These are phyloP conservation scores for Dioctria linearis DNA, from an alignment of 2,888 invertebrate genomes.

Conservation along the genomic window DNA sequence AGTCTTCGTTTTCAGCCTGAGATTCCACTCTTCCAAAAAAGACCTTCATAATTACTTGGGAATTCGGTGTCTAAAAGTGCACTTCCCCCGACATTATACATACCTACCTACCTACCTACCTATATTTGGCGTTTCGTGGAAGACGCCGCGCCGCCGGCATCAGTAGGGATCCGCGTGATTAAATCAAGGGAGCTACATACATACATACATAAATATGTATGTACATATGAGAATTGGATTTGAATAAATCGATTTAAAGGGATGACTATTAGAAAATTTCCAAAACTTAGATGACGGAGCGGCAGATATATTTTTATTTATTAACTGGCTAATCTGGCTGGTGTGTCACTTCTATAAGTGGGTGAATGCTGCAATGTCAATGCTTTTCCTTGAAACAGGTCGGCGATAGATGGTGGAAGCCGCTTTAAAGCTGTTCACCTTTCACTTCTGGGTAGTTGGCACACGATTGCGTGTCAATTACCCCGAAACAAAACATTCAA, in stretches of 20 bases:
- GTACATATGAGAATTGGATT: neutral
- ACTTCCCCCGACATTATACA: neutral
- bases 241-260: neutral
- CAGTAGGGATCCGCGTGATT: neutral
- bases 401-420: neutral
- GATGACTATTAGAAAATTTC: neutral
- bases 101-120: too few species aligned
- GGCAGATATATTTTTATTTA: too few species aligned
- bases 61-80: neutral
- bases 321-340: too few species aligned
- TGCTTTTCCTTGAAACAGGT: slow-evolving; percentile 3
- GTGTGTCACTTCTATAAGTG: neutral
- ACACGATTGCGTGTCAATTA: slow-evolving; percentile 31
- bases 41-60: neutral
- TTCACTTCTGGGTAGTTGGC: slow-evolving; percentile 32
- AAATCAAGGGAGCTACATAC: neutral
- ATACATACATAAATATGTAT: neutral
- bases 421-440: slow-evolving; percentile 5
- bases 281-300: too few species aligned
- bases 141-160: neutral
- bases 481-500: slow-evolving; percentile 15
- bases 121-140: neutral
- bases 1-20: neutral
- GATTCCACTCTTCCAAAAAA: slow-evolving; percentile 11
- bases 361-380: slow-evolving; percentile 16